Percentiles rank a stretch among this genome's conserved stretches.
phyloP scores from a whole-genome alignment of 1,140 invertebrate species.

The Coptotermes formosanus region DNA sequence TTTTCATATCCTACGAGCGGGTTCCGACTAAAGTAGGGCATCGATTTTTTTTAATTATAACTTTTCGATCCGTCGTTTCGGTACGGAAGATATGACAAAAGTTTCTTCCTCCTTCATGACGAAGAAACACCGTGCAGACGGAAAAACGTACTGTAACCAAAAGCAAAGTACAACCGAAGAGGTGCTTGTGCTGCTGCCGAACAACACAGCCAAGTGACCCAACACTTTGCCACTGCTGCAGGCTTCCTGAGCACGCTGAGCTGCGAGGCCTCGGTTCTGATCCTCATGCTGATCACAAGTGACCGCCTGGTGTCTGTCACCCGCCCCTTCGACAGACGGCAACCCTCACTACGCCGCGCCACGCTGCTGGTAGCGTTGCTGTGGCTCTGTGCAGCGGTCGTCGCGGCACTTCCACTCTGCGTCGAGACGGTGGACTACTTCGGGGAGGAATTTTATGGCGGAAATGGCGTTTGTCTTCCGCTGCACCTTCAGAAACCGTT shows the following conservation, averaged over 20 bases:
- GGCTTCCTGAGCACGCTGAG: conserved; percentile 67
- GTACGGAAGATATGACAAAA: no score
- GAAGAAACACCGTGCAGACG: no score
- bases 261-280: conserved; percentile 63
- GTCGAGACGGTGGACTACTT: conserved; percentile 47
- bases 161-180: no score
- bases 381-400: conserved; percentile 53
- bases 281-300: conserved; percentile 62
- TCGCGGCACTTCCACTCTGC: conserved; percentile 55
- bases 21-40: no score
- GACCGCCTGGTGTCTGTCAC: conserved; percentile 62
- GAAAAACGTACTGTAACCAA: no score
- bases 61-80: no score
- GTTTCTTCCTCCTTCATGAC: no score
- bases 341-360: conserved; percentile 44
- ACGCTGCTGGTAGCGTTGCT: conserved; percentile 49
- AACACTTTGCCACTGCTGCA: conserved; percentile 34
- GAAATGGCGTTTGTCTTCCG: conserved; percentile 61
- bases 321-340: conserved; percentile 53
- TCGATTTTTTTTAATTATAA: no score
- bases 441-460: conserved; percentile 57
- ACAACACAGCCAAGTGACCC: no score
- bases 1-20: no score
- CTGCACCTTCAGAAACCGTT: conserved; percentile 63
- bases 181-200: no score